Base-by-base conservation (phyloP, 1,140 invertebrate genomes). In the Phortica variegata region DNA sequence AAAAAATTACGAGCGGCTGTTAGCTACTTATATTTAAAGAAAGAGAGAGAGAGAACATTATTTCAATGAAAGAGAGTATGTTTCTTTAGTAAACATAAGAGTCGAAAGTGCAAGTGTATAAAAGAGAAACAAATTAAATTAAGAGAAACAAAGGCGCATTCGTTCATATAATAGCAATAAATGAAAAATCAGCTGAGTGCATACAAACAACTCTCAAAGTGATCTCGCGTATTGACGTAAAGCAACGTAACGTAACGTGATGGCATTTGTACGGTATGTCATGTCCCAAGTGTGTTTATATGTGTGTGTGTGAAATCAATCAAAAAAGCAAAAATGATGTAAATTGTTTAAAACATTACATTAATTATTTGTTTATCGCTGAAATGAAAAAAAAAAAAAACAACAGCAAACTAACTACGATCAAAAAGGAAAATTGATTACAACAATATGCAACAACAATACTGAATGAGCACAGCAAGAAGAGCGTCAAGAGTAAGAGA, bases 51-150 rank as follows among this genome's bases (percentile, higher is more conserved):
- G 20, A 43, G 16, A n/a, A 29, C 32, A 39, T 36, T 18, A 26
- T 10, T 44, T 38, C 49, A 54, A 55, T 58, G 55, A 34, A 26
- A 39, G 44, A 57, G 37, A 39, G 44, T 47, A 46, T 56, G 41
- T 43, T 23, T 56, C 29, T 47, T 60, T 62, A 60, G 57, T 68
- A 66, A 66, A 66, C 60, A 66, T 37, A 57, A 63, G 68, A 60
- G n/a, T n/a, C n/a, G n/a, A n/a, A n/a, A n/a, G n/a, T n/a, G n/a
- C n/a, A n/a, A n/a, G n/a, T n/a, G n/a, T n/a, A n/a, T n/a, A n/a
- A n/a, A n/a, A n/a, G n/a, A n/a, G n/a, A n/a, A n/a, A n/a, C n/a
- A n/a, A n/a, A n/a, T n/a, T n/a, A n/a, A n/a, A n/a, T n/a, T n/a
- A n/a, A n/a, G n/a, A n/a, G n/a, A n/a, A n/a, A n/a, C n/a, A n/a